Evolutionary conservation across 2,888 invertebrate genomes (phyloP), one percentile per base, ranked within the genome.

Genomic region (Phania funesta): DNA sequence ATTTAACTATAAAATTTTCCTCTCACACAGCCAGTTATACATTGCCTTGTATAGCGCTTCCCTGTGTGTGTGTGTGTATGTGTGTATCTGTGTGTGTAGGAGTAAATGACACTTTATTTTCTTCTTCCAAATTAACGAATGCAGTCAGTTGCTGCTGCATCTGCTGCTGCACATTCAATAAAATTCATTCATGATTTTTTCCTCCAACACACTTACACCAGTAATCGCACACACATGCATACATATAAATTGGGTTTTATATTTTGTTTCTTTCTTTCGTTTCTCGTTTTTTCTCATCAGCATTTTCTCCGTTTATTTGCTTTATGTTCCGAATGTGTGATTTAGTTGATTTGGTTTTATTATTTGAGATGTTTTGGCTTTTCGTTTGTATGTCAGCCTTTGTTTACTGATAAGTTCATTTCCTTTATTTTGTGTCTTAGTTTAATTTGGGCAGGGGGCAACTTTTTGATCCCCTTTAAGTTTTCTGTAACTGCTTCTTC

Each of bases 141-240:
- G 75, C 70, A 64, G 26, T 29, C 48, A 18, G 22, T 44, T 75
- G 64, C 82, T 62, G 65, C 48, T 41, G 24, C 29, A 56, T 52
- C 52, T 29, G 24, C 77, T 77, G 83, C 74, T 82, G 80, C 71
- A 73, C 48, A 67, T 77, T 80, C 74, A 83, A 73, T 78, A 80
- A 75, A 70, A 79, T 83, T 83, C 85, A 84, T 85, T 85, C 85
- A 84, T 73, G 73, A 71, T 70, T 78, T 76, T 76, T 58, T 60
- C 2, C 32, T 60, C 2, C 32, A 74, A 44, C 35, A 20, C 64
- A 41, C 32, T 8, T 8, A n/a, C 18, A 26, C n/a, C 4, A 24
- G 29, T n/a, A 50, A 50, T 35, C 54, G 16, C 20, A 56, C 20
- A 65, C 44, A 46, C 48, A 54, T n/a, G n/a, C n/a, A n/a, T n/a